phyloP scores from a whole-genome alignment of 2,888 invertebrate species.

The Caradrina kadenii region DNA sequence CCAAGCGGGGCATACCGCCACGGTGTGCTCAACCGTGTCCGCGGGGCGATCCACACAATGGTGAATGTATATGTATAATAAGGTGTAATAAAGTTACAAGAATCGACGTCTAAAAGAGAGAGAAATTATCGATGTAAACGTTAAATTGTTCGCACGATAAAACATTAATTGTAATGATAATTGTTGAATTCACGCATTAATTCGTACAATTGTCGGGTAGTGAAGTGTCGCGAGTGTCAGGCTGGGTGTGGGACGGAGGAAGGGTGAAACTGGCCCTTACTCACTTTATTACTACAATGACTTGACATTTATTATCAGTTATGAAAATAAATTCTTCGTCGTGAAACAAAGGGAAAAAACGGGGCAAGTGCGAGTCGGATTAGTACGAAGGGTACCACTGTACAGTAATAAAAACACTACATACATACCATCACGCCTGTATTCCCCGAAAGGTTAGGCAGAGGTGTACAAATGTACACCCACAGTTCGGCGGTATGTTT shows the following conservation, averaged over 20 bases:
- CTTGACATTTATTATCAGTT: slow-evolving; percentile 87
- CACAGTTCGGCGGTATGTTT: too few relatives aligned
- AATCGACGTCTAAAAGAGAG: not conserved
- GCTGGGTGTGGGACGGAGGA: slow-evolving; percentile 62
- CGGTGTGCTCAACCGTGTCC: too few relatives aligned
- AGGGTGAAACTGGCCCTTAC: slow-evolving; percentile 74
- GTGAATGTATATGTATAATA: too few relatives aligned
- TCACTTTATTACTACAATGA: slow-evolving; percentile 86
- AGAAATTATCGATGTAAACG: not conserved
- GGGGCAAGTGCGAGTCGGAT: too few relatives aligned
- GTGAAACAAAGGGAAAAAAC: slow-evolving; percentile 73
- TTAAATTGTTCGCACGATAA: slow-evolving; percentile 43
- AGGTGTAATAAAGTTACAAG: not conserved
- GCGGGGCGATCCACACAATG: too few relatives aligned
- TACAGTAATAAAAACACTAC: too few relatives aligned
- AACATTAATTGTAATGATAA: slow-evolving; percentile 46
- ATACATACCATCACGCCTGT: too few relatives aligned
- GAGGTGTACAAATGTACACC: too few relatives aligned
- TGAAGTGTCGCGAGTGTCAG: slow-evolving; percentile 45
- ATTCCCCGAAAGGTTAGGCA: too few relatives aligned
- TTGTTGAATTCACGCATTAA: slow-evolving; percentile 54
- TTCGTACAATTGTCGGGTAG: slow-evolving; percentile 47
- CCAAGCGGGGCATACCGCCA: too few relatives aligned
- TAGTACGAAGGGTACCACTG: too few relatives aligned
- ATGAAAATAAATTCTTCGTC: slow-evolving; percentile 85